Evolutionary conservation across 2,113 vertebrate genomes (phyloP), one percentile per base, ranked within the genome.

Genomic region (Sclerurus mexicanus): DNA sequence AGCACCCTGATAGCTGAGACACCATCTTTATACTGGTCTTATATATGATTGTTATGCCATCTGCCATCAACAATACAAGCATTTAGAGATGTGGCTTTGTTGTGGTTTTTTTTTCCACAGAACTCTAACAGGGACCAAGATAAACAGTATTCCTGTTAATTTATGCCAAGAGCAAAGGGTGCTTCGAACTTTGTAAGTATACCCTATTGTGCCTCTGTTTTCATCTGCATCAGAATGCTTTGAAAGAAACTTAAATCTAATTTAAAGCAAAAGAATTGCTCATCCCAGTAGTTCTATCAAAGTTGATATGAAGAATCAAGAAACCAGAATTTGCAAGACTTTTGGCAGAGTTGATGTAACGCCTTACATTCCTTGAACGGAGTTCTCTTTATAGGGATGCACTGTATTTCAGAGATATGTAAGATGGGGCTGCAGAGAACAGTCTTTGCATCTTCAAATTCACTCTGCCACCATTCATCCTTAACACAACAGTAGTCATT

Each of bases 91-190:
- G 4, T 11, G 63, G 7, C 17, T 69, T 89, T 82, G 24, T 79
- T 77, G 42, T n/a, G 0, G 58, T 77, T 62, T 25, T 42, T 28
- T 7, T 42, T 18, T 24, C 27, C 46, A 37, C 95, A 99, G 99
- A 95, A 99, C 99, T 58, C 98, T 99, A 91, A 99, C 99, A 39
- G 99, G 99, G 87, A 99, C 99, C 50, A 99, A 99, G 97, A 99
- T 99, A 98, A 98, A 94, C 23, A 98, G 96, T 85, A 97, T 99
- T 95, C 99, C 99, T 63, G 77, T 91, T 80, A 97, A 98, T 90
- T 93, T 99, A 76, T 99, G 99, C 92, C 99, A 99, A 86, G 98
- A 99, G 79, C 99, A 99, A 66, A 99, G 98, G 97, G 95, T 98
- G 96, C 98, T 99, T 20, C 98, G 98, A 67, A 99, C 98, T 35